Percentiles rank a stretch among this genome's conserved stretches.
phyloP scores from a whole-genome alignment of 2,888 invertebrate species.

The Cantharis rustica region DNA sequence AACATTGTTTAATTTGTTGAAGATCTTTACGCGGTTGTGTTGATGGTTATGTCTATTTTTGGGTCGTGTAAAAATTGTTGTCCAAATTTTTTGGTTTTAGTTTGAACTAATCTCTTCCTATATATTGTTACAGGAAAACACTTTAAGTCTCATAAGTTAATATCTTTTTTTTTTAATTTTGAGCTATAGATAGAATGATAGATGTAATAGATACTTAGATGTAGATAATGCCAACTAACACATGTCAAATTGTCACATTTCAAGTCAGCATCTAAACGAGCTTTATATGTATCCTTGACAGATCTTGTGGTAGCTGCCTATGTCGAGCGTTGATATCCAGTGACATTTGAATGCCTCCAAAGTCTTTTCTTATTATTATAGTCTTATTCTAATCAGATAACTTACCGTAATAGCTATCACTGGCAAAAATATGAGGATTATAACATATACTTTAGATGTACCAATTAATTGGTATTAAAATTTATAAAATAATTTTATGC shows the following conservation, averaged over 20 bases:
- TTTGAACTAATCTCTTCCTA: background rate
- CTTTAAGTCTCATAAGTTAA: background rate
- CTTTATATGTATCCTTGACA: constrained; percentile 20
- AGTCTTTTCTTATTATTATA: constrained; percentile 2
- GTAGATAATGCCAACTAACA: constrained; percentile 24
- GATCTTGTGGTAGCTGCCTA: constrained; percentile 28
- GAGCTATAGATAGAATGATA: constrained; percentile 12
- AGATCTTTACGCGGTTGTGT: background rate
- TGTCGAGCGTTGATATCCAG: constrained; percentile 26
- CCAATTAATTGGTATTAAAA: background rate
- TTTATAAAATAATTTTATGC: background rate
- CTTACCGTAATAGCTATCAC: background rate
- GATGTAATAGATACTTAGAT: constrained; percentile 22
- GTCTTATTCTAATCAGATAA: background rate
- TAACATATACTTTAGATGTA: background rate
- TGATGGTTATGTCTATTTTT: no score
- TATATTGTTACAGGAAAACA: background rate
- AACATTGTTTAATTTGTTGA: background rate
- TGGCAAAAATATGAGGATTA: background rate
- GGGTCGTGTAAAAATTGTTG: no score
- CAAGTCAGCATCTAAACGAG: constrained; percentile 15
- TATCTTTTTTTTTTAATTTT: constrained; percentile 8
- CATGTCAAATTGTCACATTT: constrained; percentile 32
- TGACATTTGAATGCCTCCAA: constrained; percentile 26
- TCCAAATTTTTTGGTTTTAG: no score